phyloP scores from a whole-genome alignment of 2,797 vertebrate genomes.

The Lophotriccus pileatus region DNA sequence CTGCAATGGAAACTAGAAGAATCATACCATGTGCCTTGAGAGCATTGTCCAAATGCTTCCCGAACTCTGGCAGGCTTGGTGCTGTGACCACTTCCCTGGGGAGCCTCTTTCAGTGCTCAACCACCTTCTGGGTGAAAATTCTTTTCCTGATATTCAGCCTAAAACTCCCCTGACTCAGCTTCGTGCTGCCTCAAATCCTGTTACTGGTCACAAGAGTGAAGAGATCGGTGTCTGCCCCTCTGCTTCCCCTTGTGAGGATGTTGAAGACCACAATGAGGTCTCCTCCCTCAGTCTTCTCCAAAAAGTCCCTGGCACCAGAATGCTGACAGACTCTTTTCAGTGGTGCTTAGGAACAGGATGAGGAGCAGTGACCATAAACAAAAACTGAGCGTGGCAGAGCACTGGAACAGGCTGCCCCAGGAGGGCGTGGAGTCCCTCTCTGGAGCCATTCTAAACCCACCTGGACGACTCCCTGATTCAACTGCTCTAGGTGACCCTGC shows the following conservation, averaged over 20 bases:
- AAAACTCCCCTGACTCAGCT: not conserved
- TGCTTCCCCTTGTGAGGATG: not conserved
- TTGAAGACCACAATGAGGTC: not conserved
- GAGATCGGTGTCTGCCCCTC: not conserved
- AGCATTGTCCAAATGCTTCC: rapidly evolving
- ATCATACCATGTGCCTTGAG: not conserved
- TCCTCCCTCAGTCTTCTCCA: not conserved
- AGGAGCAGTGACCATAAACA: not conserved
- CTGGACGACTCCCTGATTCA: not conserved
- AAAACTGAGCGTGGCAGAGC: not conserved
- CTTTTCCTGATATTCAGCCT: not conserved
- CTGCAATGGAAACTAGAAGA: too few species aligned
- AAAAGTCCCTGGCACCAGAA: not conserved
- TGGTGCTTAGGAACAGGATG: not conserved
- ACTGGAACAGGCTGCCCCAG: not conserved
- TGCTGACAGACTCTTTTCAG: not conserved
- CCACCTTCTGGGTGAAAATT: not conserved
- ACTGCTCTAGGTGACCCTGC: not conserved
- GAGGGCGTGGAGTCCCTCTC: rapidly evolving
- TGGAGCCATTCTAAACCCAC: not conserved
- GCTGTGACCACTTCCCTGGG: too few species aligned
- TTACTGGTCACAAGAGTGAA: not conserved
- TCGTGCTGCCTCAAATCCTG: not conserved
- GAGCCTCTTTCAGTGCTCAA: not conserved
- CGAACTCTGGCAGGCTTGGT: not conserved